phyloP scores from a whole-genome alignment of 2,113 vertebrate genomes.

The Strigops habroptila region DNA sequence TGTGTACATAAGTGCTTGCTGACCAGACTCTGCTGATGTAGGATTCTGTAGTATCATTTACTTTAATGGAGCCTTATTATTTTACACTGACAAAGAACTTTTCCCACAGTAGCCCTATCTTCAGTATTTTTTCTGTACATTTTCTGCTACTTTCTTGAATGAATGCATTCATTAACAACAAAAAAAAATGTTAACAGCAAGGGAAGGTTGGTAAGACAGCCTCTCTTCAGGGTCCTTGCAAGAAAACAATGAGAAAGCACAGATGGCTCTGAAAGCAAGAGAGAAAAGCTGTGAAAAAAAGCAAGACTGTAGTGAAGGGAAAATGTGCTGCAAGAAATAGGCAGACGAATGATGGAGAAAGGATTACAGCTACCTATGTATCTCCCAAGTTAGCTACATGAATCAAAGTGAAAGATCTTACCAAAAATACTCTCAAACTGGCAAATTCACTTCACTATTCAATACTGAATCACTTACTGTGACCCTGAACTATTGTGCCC shows the following conservation, averaged over 20 bases:
- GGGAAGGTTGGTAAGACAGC: conserved; percentile 30
- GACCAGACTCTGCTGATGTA: not conserved
- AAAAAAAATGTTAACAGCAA: conserved; percentile 22
- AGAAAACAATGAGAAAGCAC: conserved; percentile 52
- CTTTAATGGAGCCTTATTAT: conserved; percentile 34
- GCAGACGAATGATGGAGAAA: not conserved
- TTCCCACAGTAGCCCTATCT: not conserved
- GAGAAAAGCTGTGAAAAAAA: conserved; percentile 52
- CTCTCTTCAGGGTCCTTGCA: not conserved
- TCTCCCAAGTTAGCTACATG: not conserved
- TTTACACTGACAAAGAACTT: conserved; percentile 2
- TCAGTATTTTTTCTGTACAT: not conserved
- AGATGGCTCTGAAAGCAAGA: conserved; percentile 53
- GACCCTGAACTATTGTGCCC: not conserved
- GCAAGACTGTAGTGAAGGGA: not conserved
- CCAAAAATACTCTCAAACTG: not conserved
- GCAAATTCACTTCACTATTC: not conserved
- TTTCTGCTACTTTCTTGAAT: conserved; percentile 50
- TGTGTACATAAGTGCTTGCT: not conserved
- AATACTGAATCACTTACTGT: not conserved
- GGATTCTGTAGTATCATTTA: not conserved
- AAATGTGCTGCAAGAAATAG: not conserved
- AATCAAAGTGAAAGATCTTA: not conserved
- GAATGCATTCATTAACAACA: conserved; percentile 42
- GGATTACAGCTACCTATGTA: not conserved